A percentile compares a stretch with the other conserved stretches of the same genome.
phyloP scores from a whole-genome alignment of 2,113 vertebrate genomes.

The Isurus oxyrinchus region DNA sequence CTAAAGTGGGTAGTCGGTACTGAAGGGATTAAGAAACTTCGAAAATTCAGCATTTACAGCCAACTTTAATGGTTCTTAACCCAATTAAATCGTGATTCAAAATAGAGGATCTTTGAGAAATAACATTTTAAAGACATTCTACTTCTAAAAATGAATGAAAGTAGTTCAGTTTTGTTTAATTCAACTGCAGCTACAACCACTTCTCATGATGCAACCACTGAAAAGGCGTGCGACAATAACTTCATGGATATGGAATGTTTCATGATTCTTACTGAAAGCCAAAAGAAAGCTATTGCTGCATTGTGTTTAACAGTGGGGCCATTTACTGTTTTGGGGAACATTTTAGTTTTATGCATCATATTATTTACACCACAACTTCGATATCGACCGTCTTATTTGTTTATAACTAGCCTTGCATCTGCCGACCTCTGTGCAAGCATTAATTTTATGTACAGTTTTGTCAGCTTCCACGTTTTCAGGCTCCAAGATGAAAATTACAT shows the following conservation, averaged over 20 bases:
- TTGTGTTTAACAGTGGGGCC: conserved; percentile 70
- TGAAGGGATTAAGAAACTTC: not conserved
- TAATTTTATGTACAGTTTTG: conserved; percentile 73
- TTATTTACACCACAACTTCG: conserved; percentile 58
- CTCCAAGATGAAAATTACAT: conserved; percentile 43
- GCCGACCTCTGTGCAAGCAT: conserved; percentile 81
- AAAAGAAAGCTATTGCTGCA: conserved; percentile 60
- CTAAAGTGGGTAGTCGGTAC: not conserved
- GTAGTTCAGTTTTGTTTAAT: not conserved
- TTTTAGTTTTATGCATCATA: conserved; percentile 68
- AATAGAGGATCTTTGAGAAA: not conserved
- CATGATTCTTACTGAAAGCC: conserved; percentile 59
- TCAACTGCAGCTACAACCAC: not conserved
- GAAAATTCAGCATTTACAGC: not conserved
- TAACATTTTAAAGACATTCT: not conserved
- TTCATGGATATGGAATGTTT: conserved; percentile 59
- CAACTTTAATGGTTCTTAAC: not conserved
- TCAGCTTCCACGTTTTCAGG: conserved; percentile 75
- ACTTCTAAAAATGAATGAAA: not conserved
- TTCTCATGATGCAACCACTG: not conserved
- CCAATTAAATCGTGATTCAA: not conserved
- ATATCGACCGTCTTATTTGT: conserved; percentile 75
- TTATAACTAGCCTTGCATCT: conserved; percentile 77
- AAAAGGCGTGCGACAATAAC: conserved; percentile 38
- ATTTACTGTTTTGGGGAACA: conserved; percentile 75